phyloP scores from a whole-genome alignment of 2,113 vertebrate genomes.

The Alaudala cheleensis region DNA sequence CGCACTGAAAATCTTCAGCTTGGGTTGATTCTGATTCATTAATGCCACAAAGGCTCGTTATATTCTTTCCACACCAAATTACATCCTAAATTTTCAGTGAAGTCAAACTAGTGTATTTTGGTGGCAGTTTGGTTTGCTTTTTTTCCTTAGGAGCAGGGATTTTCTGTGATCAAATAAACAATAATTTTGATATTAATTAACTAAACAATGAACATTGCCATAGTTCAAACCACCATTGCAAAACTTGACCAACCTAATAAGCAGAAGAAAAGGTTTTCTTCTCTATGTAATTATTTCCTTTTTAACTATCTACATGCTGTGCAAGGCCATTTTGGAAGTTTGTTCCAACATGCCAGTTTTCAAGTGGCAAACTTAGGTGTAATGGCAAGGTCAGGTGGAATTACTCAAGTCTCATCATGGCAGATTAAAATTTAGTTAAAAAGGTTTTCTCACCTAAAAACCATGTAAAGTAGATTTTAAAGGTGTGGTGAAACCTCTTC shows the following conservation, averaged over 20 bases:
- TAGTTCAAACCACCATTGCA: neutral
- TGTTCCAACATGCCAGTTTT: neutral
- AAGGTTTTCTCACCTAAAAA: neutral
- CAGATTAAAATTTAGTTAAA: neutral
- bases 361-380: neutral
- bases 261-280: neutral
- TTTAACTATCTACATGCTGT: neutral
- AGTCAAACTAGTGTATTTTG: neutral
- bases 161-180: neutral
- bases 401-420: neutral
- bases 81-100: neutral
- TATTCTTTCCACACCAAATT: neutral
- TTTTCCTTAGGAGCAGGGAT: neutral
- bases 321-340: neutral
- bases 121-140: neutral
- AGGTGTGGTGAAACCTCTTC: neutral
- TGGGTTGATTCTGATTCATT: neutral
- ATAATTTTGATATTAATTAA: neutral
- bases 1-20: neutral
- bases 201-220: neutral
- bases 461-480: neutral
- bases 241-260: neutral
- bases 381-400: neutral
- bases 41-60: neutral
- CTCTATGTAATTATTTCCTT: neutral